These are phyloP conservation scores for Clepsis dumicolana DNA, from an alignment of 2,888 invertebrate species.

Conservation along the genomic window DNA sequence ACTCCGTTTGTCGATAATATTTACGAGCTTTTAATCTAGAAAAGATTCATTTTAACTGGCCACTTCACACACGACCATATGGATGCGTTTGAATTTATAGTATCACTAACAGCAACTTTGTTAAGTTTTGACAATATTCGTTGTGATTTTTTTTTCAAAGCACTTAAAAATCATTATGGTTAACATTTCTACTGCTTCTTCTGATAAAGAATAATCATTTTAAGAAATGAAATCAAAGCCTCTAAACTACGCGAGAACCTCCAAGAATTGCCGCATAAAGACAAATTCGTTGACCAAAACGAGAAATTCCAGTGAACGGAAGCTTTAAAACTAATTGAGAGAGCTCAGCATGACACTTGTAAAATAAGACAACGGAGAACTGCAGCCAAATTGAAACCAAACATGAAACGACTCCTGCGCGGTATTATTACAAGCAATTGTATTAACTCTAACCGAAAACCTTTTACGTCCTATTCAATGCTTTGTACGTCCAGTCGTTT, in stretches of 20 bases:
- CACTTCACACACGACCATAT: slow-evolving; percentile 58
- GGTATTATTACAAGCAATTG: slow-evolving; percentile 63
- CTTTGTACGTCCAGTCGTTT: slow-evolving; percentile 45
- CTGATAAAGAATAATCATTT: too few relatives aligned
- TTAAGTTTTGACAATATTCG: neutral
- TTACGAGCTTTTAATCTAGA: slow-evolving; percentile 66
- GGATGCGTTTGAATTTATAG: slow-evolving; percentile 26
- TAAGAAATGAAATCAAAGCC: neutral
- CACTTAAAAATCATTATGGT: too few relatives aligned
- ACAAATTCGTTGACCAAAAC: slow-evolving; percentile 46
- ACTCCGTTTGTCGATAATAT: slow-evolving; percentile 66
- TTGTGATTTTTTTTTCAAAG: neutral
- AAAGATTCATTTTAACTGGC: slow-evolving; percentile 63
- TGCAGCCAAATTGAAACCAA: slow-evolving; percentile 66
- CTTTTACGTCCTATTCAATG: slow-evolving; percentile 63
- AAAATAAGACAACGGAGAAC: slow-evolving; percentile 61
- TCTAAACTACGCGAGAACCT: neutral
- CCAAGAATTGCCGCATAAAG: neutral
- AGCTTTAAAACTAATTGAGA: slow-evolving; percentile 63
- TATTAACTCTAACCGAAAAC: slow-evolving; percentile 65
- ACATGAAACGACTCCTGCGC: slow-evolving; percentile 57
- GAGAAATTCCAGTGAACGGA: slow-evolving; percentile 62
- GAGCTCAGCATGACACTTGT: slow-evolving; percentile 62
- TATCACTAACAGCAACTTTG: neutral
- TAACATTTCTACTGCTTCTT: too few relatives aligned